Conservation (phyloP, 2,888 invertebrate genomes). For the Lithosia quadra region DNA sequence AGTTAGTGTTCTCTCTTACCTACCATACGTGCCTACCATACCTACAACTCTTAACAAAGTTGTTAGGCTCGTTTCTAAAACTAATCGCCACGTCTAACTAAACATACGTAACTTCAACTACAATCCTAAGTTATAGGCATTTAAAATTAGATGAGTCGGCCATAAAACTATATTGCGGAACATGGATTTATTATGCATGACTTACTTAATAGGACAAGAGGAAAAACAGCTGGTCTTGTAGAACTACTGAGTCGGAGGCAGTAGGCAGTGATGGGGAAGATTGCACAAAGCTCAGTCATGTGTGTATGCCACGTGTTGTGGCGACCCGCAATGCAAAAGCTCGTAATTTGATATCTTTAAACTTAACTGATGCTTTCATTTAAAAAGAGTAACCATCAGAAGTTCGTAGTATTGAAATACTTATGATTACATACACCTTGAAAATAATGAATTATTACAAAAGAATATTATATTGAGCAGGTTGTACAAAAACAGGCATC, state of each 20-base stretch:
- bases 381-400: slow-evolving; percentile 39
- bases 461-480: slow-evolving; percentile 55
- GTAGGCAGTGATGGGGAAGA: slow-evolving; percentile 73
- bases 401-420: background rate
- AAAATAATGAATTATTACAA: background rate
- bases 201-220: slow-evolving; percentile 33
- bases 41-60: background rate
- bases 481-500: slow-evolving; percentile 62
- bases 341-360: slow-evolving; percentile 61
- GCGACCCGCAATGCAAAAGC: slow-evolving; percentile 51
- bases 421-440: background rate
- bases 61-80: background rate
- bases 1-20: too few relatives aligned
- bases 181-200: slow-evolving; percentile 5
- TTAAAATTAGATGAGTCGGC: slow-evolving; percentile 1
- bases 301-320: slow-evolving; percentile 76
- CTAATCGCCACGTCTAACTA: slow-evolving; percentile 15
- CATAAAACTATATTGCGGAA: background rate
- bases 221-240: slow-evolving; percentile 59
- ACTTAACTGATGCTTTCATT: background rate
- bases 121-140: background rate
- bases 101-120: background rate
- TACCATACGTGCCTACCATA: too few relatives aligned
- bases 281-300: slow-evolving; percentile 69
- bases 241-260: slow-evolving; percentile 70